phyloP scores from a whole-genome alignment of 1,140 invertebrate species.

The Reticulitermes speratus region DNA sequence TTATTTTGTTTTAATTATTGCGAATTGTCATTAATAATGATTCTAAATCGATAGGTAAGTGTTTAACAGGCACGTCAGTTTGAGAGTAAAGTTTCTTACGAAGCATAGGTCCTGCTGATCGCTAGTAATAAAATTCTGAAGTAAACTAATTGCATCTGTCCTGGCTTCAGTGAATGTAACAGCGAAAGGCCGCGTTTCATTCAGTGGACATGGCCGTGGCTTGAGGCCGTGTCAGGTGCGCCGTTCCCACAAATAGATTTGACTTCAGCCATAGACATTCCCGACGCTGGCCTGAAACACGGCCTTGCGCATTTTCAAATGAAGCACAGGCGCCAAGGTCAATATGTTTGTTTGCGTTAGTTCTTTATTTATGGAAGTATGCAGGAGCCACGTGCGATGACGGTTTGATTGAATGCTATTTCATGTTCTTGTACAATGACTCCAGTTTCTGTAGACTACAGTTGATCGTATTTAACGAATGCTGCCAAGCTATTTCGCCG shows the following conservation, averaged over 20 bases:
- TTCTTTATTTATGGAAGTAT: neutral
- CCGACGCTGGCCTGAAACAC: neutral
- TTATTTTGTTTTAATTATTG: too few relatives aligned
- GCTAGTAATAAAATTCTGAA: too few relatives aligned
- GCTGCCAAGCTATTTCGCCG: neutral
- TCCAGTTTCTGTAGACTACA: neutral
- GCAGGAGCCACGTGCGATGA: neutral
- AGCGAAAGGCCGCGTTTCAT: too few relatives aligned
- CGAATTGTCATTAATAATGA: too few relatives aligned
- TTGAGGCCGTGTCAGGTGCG: too few relatives aligned
- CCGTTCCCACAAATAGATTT: neutral
- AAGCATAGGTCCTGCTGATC: too few relatives aligned
- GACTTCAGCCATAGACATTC: neutral
- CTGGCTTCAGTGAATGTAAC: too few relatives aligned
- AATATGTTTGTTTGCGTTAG: neutral
- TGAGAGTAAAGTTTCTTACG: too few relatives aligned
- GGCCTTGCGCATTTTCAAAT: neutral
- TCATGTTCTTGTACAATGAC: neutral
- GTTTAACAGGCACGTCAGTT: too few relatives aligned
- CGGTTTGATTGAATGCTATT: neutral
- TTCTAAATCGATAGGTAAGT: too few relatives aligned
- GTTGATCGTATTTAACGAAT: neutral
- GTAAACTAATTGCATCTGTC: too few relatives aligned
- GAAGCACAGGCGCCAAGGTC: neutral
- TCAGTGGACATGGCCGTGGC: too few relatives aligned